A percentile compares a stretch with the other conserved stretches of the same genome.
phyloP scores from a whole-genome alignment of 2,113 vertebrate species.

The Pan troglodytes region NHGRI_mPanTro3-v2.1_pri NC_072403.2:25806001-25806500 shows the following conservation, averaged over 20 bases:
- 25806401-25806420: slow-evolving; percentile 46
- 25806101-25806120: not conserved
- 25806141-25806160: not conserved
- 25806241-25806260: not conserved
- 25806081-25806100: not conserved
- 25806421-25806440: not conserved
- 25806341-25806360: not conserved
- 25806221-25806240: slow-evolving; percentile 40
- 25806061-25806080: not conserved
- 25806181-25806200: not conserved
- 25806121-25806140: not conserved
- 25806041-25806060: not conserved
- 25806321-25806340: not conserved
- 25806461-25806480: not conserved
- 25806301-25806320: slow-evolving; percentile 25
- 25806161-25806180: not conserved
- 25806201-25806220: slow-evolving; percentile 5
- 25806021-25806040: not conserved
- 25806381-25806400: not conserved
- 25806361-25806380: slow-evolving; percentile 43
- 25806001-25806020: not conserved
- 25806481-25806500: slow-evolving; percentile 42
- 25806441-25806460: not conserved
- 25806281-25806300: slow-evolving; percentile 14
- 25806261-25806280: slow-evolving; percentile 35